Percentiles rank a stretch among this genome's conserved stretches.
phyloP scores from a whole-genome alignment of 2,888 invertebrate genomes.

The Hypselothyrea guttata region DNA sequence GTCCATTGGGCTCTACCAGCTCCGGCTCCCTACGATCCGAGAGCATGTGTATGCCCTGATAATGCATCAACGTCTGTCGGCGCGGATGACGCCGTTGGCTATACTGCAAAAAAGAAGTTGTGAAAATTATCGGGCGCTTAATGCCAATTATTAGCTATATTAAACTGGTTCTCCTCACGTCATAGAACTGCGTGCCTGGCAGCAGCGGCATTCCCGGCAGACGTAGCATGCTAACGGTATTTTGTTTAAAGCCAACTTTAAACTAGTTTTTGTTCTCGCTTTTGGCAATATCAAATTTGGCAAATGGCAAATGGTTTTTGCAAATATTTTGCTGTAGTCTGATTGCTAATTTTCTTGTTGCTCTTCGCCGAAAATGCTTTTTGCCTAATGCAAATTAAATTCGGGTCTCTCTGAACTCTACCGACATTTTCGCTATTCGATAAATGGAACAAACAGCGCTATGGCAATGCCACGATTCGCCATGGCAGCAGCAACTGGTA shows the following conservation, averaged over 20 bases:
- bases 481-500: slow-evolving; percentile 71
- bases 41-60: slow-evolving; percentile 85
- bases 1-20: slow-evolving; percentile 84
- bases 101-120: slow-evolving; percentile 34
- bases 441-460: slow-evolving; percentile 73
- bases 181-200: slow-evolving; percentile 88
- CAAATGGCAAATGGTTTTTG: slow-evolving; percentile 13
- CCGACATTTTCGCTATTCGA: slow-evolving; percentile 60
- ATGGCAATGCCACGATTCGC: slow-evolving; percentile 60
- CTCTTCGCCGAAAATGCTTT: slow-evolving; percentile 3
- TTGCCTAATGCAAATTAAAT: slow-evolving; percentile 19
- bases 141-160: slow-evolving; percentile 28
- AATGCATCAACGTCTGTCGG: slow-evolving; percentile 85
- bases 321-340: slow-evolving; percentile 11
- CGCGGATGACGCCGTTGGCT: slow-evolving; percentile 83
- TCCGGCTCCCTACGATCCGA: slow-evolving; percentile 85
- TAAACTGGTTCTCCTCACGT: slow-evolving; percentile 84
- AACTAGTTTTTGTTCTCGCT: background rate
- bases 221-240: slow-evolving; percentile 82
- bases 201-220: slow-evolving; percentile 88
- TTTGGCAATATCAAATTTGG: background rate
- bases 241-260: too few species aligned
- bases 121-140: background rate
- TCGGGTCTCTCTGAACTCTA: slow-evolving; percentile 29
- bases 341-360: background rate